Base-by-base conservation (phyloP, 2,888 invertebrate species). In the Neelides folsomi region DNA sequence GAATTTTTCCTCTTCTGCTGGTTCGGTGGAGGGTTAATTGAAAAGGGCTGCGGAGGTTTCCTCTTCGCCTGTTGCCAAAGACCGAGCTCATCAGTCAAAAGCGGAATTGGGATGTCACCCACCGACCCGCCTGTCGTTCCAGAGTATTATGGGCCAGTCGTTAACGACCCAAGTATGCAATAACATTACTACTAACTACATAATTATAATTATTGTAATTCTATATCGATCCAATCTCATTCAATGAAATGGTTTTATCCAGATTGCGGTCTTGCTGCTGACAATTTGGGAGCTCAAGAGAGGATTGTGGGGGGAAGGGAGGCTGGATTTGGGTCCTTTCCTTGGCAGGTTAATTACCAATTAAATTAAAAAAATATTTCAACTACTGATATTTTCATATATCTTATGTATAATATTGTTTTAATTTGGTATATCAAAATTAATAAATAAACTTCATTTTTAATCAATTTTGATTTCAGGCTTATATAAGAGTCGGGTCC, bases 1-100 rank as follows among this genome's bases (percentile, higher is more conserved):
- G 88, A 89, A 72, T 88, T 89, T 75, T 88, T 89, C 76, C 77
- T 89, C 68, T 80, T 83, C 72, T 90, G 89, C 74, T 90, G 89
- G 89, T 80, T 89, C 78, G 79, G 83, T 55, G 86, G 87, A 64
- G 89, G 89, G 55, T 76, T 87, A 53, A 75, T 89, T 68, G 87
- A 88, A 67, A 86, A 86, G 62, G 79, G 85, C 60, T 90, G 89
- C 71, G 76, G 76, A 63, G 81, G 82, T 58, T 75, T 89, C 61
- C 76, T 89, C 65, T 83, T 81, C 69, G 87, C 87, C 61, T 90
- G 89, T 77, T 90, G 89, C 72, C 83, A 84, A 69, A 81, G 85
- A 49, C 62, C 62, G 49, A 60, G 54, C n/a, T 59, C 65, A 34
- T 54, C 60, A 40, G 57, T 58, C 16, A 60, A 60, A 46, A 62